Base-by-base conservation (phyloP, 2,888 invertebrate genomes). In the Rhamphomyia laevipes region DNA sequence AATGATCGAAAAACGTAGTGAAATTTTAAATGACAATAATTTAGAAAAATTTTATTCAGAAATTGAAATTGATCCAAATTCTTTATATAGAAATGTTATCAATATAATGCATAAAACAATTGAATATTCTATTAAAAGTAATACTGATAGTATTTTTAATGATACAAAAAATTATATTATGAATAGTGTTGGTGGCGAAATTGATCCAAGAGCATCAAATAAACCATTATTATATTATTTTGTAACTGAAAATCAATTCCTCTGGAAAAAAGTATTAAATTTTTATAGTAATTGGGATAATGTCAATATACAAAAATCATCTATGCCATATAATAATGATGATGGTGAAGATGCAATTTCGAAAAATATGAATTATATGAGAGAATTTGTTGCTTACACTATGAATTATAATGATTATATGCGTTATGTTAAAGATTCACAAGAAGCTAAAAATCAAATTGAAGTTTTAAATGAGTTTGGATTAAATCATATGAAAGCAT, bases 11-110 rank as follows among this genome's bases (percentile, higher is more conserved):
- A 27, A 27, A 7, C 23, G 23, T 27, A 27, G 9, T 27, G 23
- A 27, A 6, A 27, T 7, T 27, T 27, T 27, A 7, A 27, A 27
- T 6, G 23, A 27, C 4, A 27, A 7, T 27, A 18, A 44, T 31
- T 15, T 27, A 31, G 45, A 15, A 30, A 16, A 44, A 31, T 35
- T 40, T 33, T 43, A 21, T 31, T 50, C 43, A 37, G 43, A 45
- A 45, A 44, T 47, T 37, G 45, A 35, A 37, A 46, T 52, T 51
- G 38, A 44, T 45, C 42, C 30, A 38, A 18, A 43, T 47, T 46
- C 50, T 51, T 51, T 37, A 43, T 37, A 33, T 27, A 46, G 41
- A 51, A 23, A 41, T 50, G 46, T 50, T 30, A 45, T 51, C 47
- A 4, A 27, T 27, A 6, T 27, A 27, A 27, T 27, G 5, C 2